Evolutionary conservation across 2,113 vertebrate genomes (phyloP).

Genomic region (Sitta europaea): DNA sequence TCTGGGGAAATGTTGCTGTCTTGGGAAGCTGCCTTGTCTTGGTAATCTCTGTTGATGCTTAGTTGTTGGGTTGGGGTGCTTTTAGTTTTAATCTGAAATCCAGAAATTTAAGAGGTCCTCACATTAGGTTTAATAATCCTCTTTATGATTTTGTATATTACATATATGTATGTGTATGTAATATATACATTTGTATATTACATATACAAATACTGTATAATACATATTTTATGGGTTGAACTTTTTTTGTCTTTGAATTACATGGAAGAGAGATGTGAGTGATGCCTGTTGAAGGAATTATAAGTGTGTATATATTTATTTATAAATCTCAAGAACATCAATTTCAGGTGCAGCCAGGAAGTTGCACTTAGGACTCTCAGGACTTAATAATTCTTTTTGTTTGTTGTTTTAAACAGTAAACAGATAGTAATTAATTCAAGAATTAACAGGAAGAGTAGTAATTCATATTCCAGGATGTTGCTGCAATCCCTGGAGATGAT

Average conservation of each 20-base stretch:
- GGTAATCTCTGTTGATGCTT: neutral
- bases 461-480: neutral
- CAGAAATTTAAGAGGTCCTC: neutral
- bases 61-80: neutral
- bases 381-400: neutral
- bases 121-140: neutral
- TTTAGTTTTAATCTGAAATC: neutral
- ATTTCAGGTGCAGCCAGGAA: neutral
- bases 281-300: neutral
- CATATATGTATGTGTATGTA: too few species aligned
- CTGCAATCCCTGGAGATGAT: neutral
- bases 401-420: neutral
- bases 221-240: neutral
- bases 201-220: neutral
- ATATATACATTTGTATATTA: too few species aligned
- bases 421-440: neutral
- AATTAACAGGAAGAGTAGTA: neutral
- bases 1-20: neutral
- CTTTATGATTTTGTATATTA: neutral
- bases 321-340: neutral
- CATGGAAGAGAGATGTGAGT: neutral
- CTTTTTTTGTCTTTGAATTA: neutral
- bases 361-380: neutral
- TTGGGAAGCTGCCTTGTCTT: fast-evolving
- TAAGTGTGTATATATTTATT: neutral